phyloP scores from a whole-genome alignment of 2,888 invertebrate species.

The Drosophila paramelanica region DNA sequence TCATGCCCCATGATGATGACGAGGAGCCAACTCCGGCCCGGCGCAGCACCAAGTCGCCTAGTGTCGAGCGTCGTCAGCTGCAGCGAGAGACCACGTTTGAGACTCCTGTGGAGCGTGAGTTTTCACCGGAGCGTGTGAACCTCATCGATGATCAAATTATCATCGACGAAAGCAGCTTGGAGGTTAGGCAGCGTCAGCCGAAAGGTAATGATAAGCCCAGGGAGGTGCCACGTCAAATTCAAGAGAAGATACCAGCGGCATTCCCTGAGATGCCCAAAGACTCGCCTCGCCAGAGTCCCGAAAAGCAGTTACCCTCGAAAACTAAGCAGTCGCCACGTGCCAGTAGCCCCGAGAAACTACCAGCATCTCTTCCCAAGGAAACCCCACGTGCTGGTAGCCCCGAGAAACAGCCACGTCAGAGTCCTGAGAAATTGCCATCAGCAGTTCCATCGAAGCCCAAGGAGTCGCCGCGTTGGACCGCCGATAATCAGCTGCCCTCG shows the following conservation, averaged over 20 bases:
- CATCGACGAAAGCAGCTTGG: constrained; percentile 43
- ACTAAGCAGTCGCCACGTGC: constrained; percentile 28
- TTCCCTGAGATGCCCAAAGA: constrained; percentile 23
- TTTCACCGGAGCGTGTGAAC: constrained; percentile 38
- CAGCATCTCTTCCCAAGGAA: constrained; percentile 22
- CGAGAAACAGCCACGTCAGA: constrained; percentile 20
- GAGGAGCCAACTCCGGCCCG: constrained; percentile 34
- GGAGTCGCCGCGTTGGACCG: constrained; percentile 9
- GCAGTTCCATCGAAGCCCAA: constrained; percentile 5
- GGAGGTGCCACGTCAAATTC: constrained; percentile 18
- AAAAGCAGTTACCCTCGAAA: constrained; percentile 23
- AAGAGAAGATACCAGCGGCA: constrained; percentile 24
- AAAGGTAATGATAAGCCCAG: constrained; percentile 21
- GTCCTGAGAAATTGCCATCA: constrained; percentile 5
- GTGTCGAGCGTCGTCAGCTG: constrained; percentile 67
- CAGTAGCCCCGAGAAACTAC: constrained; percentile 10
- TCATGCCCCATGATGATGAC: constrained; percentile 13
- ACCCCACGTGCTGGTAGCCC: constrained; percentile 34
- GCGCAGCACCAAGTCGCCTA: constrained; percentile 66
- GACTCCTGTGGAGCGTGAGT: constrained; percentile 40
- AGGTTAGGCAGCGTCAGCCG: constrained; percentile 12
- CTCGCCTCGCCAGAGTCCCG: constrained; percentile 31
- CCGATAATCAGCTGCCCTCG: constrained; percentile 12
- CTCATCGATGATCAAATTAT: constrained; percentile 60
- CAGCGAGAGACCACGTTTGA: constrained; percentile 75